Percentiles rank a stretch among this genome's conserved stretches.
Evolutionary conservation across 1,140 invertebrate species (phyloP).

Genomic region (Acromyrmex charruanus): DNA sequence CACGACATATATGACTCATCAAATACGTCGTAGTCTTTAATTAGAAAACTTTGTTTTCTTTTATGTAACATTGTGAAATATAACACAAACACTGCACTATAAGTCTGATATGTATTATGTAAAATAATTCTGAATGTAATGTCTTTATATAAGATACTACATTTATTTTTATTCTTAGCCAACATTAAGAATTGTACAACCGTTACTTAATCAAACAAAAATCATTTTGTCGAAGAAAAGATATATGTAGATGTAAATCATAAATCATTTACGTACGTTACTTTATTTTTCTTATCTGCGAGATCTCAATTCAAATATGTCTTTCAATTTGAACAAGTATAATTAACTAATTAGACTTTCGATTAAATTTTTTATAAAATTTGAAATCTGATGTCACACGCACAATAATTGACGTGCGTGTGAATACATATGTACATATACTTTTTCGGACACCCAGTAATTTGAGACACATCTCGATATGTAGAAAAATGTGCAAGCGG

Average conservation of each 20-base stretch:
- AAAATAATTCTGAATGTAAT: conserved; percentile 6
- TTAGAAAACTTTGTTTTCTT: not conserved
- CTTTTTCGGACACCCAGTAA: conserved; percentile 24
- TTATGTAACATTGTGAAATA: not conserved
- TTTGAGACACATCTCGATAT: conserved; percentile 10
- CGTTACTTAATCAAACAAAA: not conserved
- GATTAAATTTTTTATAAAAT: not conserved
- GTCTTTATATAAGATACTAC: not conserved
- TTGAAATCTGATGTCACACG: not conserved
- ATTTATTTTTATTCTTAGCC: not conserved
- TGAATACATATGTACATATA: not conserved
- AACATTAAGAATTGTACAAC: not conserved
- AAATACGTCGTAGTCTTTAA: not conserved
- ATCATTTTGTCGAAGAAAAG: not conserved
- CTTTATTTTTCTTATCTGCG: not conserved
- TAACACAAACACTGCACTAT: not conserved
- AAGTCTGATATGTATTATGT: not conserved
- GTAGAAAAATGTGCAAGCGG: conserved; percentile 32
- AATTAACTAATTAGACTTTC: not conserved
- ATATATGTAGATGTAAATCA: not conserved
- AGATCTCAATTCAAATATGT: not conserved
- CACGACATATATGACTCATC: not conserved
- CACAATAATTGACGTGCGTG: too few species aligned
- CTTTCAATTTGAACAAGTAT: not conserved
- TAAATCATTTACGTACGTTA: not conserved